These are phyloP conservation scores for Eumaeus atala DNA, from an alignment of 1,140 invertebrate species.

Conservation along the genomic window DNA sequence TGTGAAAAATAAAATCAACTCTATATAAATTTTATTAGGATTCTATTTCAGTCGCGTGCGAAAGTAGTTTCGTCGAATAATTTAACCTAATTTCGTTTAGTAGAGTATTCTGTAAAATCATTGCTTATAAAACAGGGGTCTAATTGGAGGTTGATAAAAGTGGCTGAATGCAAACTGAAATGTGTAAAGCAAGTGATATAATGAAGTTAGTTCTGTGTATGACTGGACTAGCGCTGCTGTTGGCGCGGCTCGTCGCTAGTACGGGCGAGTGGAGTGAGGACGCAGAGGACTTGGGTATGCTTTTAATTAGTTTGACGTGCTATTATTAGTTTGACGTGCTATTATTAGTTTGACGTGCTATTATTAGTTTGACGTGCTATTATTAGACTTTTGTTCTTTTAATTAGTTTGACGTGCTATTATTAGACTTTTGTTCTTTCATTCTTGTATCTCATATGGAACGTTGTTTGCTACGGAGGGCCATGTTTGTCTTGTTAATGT, in stretches of 20 bases:
- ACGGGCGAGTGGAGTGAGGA: slow-evolving; percentile 66
- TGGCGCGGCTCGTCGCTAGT: slow-evolving; percentile 37
- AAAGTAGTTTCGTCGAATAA: too few relatives aligned
- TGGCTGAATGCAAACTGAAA: neutral
- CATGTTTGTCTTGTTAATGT: too few relatives aligned
- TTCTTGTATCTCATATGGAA: too few relatives aligned
- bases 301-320: slow-evolving; percentile 5
- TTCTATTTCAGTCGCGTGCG: too few relatives aligned
- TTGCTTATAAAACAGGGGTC: too few relatives aligned
- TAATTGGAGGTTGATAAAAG: too few relatives aligned
- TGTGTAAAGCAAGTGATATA: slow-evolving; percentile 14
- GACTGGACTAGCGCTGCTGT: slow-evolving; percentile 32
- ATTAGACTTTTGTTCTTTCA: too few relatives aligned
- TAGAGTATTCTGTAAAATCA: too few relatives aligned
- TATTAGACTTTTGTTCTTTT: neutral
- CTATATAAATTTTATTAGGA: neutral
- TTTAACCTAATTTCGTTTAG: too few relatives aligned
- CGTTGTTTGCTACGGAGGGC: too few relatives aligned
- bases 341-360: neutral
- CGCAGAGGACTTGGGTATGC: slow-evolving; percentile 63
- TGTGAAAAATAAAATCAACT: slow-evolving; percentile 4
- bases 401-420: neutral
- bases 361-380: neutral
- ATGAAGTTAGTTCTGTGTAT: slow-evolving; percentile 35
- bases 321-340: neutral